Conservation (phyloP, 2,797 vertebrate species). For the Myripristis murdjan region DNA sequence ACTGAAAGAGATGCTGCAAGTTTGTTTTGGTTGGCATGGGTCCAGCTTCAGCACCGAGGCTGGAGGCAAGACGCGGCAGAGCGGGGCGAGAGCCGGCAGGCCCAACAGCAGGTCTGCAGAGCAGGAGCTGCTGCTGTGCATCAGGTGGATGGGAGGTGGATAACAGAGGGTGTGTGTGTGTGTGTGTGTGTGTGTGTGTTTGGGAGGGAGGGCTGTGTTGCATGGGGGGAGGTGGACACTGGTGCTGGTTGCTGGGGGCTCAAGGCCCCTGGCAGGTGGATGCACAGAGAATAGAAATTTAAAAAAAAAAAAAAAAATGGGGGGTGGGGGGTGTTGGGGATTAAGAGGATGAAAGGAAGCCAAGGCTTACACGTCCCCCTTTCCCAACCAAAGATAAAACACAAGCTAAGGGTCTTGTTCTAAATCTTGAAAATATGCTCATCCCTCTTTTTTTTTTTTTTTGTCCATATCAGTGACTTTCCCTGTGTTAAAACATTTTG, state of each 20-base stretch:
- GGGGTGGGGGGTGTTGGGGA: too few relatives aligned
- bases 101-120: slow-evolving; percentile 50
- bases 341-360: slow-evolving; percentile 73
- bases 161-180: slow-evolving; percentile 19
- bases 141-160: slow-evolving; percentile 55
- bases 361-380: slow-evolving; percentile 69
- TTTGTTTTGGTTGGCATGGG: slow-evolving; percentile 62
- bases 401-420: slow-evolving; percentile 41
- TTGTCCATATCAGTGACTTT: too few relatives aligned
- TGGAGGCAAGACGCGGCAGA: slow-evolving; percentile 50
- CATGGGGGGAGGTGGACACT: slow-evolving; percentile 75
- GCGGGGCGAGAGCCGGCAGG: slow-evolving; percentile 53
- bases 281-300: slow-evolving; percentile 66
- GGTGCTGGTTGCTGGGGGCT: slow-evolving; percentile 56
- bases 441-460: too few relatives aligned
- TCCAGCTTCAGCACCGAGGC: slow-evolving; percentile 47
- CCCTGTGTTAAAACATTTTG: too few relatives aligned
- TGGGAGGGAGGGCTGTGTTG: slow-evolving; percentile 28
- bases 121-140: slow-evolving; percentile 56
- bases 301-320: slow-evolving; percentile 32
- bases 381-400: slow-evolving; percentile 53
- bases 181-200: slow-evolving; percentile 1
- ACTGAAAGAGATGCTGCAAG: slow-evolving; percentile 28
- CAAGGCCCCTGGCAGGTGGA: slow-evolving; percentile 73
- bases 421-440: slow-evolving; percentile 14